phyloP scores from a whole-genome alignment of 2,113 vertebrate species.

The Bos javanicus region DNA sequence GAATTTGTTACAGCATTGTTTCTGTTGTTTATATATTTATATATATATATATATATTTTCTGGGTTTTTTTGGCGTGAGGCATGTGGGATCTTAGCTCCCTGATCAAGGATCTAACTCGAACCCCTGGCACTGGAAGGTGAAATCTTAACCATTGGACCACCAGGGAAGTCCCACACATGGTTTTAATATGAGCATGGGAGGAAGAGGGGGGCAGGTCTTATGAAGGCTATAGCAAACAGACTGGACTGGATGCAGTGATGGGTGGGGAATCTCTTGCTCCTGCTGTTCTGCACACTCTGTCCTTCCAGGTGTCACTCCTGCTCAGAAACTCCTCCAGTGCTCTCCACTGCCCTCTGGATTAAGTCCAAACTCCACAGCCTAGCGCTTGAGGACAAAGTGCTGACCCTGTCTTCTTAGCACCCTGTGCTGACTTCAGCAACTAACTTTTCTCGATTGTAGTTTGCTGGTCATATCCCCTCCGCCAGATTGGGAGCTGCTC shows the following conservation, averaged over 20 bases:
- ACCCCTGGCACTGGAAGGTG: not conserved
- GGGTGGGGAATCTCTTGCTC: not conserved
- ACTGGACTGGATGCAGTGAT: not conserved
- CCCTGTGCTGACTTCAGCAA: slow-evolving; percentile 65
- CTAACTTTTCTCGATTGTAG: slow-evolving; percentile 9
- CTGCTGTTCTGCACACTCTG: not conserved
- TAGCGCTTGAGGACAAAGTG: slow-evolving; percentile 41
- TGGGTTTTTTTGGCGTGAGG: not conserved
- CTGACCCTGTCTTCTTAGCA: slow-evolving; percentile 43
- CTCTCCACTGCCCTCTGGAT: slow-evolving; percentile 29
- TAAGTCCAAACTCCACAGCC: slow-evolving; percentile 42
- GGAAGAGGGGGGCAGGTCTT: not conserved
- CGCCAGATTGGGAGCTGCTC: not conserved
- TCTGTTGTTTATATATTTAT: not conserved
- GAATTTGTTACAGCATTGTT: not conserved
- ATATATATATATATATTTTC: not conserved
- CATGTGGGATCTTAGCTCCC: not conserved
- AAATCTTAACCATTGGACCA: not conserved
- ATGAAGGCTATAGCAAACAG: not conserved
- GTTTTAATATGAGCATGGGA: not conserved
- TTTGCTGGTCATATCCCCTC: slow-evolving; percentile 11
- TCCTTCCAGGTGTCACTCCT: not conserved
- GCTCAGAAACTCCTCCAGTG: not conserved
- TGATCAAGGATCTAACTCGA: not conserved
- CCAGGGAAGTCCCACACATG: not conserved